Evolutionary conservation across 2,113 vertebrate species (phyloP).

Genomic region (Sinocyclocheilus grahami): DNA sequence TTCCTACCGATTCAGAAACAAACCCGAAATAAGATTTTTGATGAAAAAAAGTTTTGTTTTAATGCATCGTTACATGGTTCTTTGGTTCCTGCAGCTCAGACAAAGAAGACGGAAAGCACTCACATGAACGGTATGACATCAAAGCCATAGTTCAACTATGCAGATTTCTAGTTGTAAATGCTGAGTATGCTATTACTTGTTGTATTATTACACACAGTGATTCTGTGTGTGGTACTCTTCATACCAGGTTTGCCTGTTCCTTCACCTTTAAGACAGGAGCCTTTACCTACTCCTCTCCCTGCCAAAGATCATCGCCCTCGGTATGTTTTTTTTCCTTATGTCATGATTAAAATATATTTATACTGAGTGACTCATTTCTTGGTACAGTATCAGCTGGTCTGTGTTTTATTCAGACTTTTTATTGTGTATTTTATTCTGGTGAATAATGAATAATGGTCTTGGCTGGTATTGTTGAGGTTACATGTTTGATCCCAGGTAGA

Average conservation of each 20-base stretch:
- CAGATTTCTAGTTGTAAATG: background rate
- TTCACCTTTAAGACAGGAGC: conserved; percentile 15
- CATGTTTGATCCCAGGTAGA: background rate
- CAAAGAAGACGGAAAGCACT: background rate
- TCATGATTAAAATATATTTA: background rate
- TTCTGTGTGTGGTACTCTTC: background rate
- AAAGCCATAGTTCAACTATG: background rate
- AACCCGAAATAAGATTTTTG: background rate
- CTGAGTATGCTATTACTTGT: background rate
- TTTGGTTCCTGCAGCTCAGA: conserved; percentile 41
- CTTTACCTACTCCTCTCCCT: conserved; percentile 51
- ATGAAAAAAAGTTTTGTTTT: background rate
- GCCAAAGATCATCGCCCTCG: conserved; percentile 70
- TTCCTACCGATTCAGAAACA: background rate
- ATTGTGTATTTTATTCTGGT: too few species aligned
- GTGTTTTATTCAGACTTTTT: background rate
- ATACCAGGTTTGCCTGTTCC: conserved; percentile 61
- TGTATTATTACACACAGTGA: background rate
- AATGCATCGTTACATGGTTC: background rate
- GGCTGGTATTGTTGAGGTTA: background rate
- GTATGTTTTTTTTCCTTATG: conserved; percentile 54
- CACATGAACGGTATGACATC: conserved; percentile 50
- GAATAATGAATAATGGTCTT: background rate
- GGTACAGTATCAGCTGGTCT: background rate
- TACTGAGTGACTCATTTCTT: background rate